These are phyloP conservation scores for Bhutanitis thaidina DNA, from an alignment of 2,888 invertebrate species.

Conservation along the genomic window DNA sequence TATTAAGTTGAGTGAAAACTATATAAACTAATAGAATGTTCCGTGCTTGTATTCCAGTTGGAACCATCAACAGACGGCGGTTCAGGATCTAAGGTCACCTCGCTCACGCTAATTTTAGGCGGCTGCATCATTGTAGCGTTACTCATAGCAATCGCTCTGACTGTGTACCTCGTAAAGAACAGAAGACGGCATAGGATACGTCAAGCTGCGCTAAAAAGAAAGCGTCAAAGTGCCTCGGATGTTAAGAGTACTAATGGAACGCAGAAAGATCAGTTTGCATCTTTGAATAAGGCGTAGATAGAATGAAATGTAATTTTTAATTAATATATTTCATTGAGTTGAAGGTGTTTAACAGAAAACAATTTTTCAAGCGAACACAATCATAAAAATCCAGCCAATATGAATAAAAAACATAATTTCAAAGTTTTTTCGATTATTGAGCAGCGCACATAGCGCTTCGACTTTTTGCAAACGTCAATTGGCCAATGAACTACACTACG, in stretches of 20 bases:
- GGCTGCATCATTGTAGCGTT: conserved; percentile 50
- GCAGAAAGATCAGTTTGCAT: conserved; percentile 55
- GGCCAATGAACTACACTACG: too few relatives aligned
- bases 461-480: too few relatives aligned
- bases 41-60: conserved; percentile 51
- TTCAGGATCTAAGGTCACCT: conserved; percentile 34
- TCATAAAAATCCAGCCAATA: too few relatives aligned
- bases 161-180: conserved; percentile 56
- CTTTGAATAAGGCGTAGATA: conserved; percentile 52
- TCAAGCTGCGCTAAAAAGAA: conserved; percentile 53
- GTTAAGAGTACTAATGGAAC: conserved; percentile 44
- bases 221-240: conserved; percentile 56
- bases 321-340: too few relatives aligned
- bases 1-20: too few relatives aligned
- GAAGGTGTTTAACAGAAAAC: too few relatives aligned
- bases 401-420: too few relatives aligned
- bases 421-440: too few relatives aligned
- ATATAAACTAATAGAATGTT: too few relatives aligned
- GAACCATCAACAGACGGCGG: conserved; percentile 44
- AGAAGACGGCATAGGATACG: conserved; percentile 48
- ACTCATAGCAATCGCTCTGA: conserved; percentile 51
- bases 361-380: too few relatives aligned
- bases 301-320: background rate
- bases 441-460: too few relatives aligned
- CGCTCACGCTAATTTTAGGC: conserved; percentile 52